Conservation (phyloP, 1,140 invertebrate species). For the Listronotus bonariensis region DNA sequence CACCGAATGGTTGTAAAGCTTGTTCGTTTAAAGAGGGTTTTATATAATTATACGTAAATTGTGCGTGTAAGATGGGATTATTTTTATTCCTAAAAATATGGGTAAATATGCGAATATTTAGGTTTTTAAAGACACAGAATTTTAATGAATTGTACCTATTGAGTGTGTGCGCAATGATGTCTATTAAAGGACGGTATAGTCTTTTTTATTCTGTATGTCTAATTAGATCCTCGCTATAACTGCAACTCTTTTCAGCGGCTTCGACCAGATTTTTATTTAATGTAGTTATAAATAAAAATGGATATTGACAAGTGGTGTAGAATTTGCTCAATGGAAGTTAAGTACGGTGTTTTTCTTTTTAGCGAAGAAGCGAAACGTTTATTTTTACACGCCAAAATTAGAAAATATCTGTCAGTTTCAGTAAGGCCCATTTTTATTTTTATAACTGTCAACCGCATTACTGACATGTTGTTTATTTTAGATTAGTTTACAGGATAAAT, state of each 20-base stretch:
- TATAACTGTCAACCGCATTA: neutral
- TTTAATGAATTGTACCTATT: slow-evolving; percentile 52
- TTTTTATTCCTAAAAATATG: neutral
- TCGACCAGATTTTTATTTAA: slow-evolving; percentile 35
- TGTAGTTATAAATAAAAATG: slow-evolving; percentile 47
- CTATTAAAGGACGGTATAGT: slow-evolving; percentile 46
- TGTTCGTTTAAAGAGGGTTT: slow-evolving; percentile 1
- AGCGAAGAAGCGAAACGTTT: slow-evolving; percentile 59
- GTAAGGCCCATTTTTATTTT: slow-evolving; percentile 47
- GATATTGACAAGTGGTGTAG: slow-evolving; percentile 54
- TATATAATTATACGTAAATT: slow-evolving; percentile 3
- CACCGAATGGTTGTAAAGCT: slow-evolving; percentile 13
- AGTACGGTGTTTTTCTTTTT: slow-evolving; percentile 59
- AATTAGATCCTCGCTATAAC: slow-evolving; percentile 30
- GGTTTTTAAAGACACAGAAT: slow-evolving; percentile 49
- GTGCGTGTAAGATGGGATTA: neutral
- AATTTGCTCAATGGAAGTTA: slow-evolving; percentile 60
- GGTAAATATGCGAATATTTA: slow-evolving; percentile 15
- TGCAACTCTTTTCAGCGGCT: slow-evolving; percentile 12
- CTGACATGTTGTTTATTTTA: slow-evolving; percentile 26
- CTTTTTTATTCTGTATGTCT: slow-evolving; percentile 36
- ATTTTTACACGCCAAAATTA: slow-evolving; percentile 61
- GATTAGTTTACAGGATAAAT: slow-evolving; percentile 57
- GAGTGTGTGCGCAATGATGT: slow-evolving; percentile 50
- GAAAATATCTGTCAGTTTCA: slow-evolving; percentile 62